Evolutionary conservation across 2,113 vertebrate species (phyloP).

Genomic region (Leucoraja erinaceus): DNA sequence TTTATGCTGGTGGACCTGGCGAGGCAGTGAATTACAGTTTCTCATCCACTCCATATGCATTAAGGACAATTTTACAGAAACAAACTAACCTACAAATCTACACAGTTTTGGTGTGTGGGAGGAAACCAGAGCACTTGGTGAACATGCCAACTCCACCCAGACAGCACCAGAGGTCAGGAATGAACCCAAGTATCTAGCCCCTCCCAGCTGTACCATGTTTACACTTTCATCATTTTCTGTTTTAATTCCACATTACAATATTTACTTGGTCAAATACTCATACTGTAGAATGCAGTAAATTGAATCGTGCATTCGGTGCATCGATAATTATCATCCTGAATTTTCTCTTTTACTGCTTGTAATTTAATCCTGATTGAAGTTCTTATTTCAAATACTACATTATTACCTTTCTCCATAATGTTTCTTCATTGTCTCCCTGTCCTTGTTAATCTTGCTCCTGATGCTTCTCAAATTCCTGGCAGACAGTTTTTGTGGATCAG

Average conservation of each 20-base stretch:
- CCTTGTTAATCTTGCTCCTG: not conserved
- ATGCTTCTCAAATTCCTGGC: not conserved
- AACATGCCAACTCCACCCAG: too few relatives aligned
- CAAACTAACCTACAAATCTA: too few relatives aligned
- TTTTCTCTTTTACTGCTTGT: not conserved
- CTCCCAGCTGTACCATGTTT: not conserved
- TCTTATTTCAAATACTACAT: not conserved
- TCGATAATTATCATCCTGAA: not conserved
- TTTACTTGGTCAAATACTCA: not conserved
- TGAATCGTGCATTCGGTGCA: not conserved
- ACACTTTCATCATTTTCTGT: not conserved
- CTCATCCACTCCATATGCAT: too few relatives aligned
- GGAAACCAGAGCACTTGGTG: too few relatives aligned
- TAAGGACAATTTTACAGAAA: too few relatives aligned
- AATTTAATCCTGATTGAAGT: not conserved
- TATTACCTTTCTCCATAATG: not conserved
- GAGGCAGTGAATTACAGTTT: too few relatives aligned
- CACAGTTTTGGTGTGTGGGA: too few relatives aligned
- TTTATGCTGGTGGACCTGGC: too few relatives aligned
- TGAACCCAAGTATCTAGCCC: too few relatives aligned
- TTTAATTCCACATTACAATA: too few relatives aligned
- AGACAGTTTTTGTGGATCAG: not conserved
- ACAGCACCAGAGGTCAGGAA: too few relatives aligned
- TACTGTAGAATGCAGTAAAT: not conserved
- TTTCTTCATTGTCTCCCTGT: not conserved